These are phyloP conservation scores for Strix aluco DNA, from an alignment of 2,113 vertebrate genomes.

Conservation along the genomic window DNA sequence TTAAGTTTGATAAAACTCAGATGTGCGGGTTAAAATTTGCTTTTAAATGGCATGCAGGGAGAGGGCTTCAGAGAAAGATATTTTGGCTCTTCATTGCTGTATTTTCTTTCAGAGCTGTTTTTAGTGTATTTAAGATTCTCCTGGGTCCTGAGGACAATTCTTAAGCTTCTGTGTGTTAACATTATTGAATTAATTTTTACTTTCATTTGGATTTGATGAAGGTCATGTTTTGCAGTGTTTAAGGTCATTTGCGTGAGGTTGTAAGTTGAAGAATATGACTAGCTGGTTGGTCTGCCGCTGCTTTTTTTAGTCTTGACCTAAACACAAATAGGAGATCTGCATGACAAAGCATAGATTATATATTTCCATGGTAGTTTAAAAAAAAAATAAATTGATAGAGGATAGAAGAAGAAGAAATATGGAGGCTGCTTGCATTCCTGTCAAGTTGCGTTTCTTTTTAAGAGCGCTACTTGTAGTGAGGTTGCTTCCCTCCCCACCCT, in stretches of 20 bases:
- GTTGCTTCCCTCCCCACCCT: not conserved
- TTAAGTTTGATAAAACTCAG: not conserved
- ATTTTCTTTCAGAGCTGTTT: not conserved
- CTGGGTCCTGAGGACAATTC: not conserved
- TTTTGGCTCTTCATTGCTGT: not conserved
- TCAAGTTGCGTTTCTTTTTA: not conserved
- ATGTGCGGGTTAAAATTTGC: not conserved
- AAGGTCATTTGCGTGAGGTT: not conserved
- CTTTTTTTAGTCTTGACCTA: not conserved
- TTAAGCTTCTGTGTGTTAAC: not conserved
- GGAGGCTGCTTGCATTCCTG: not conserved
- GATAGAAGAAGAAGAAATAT: not conserved
- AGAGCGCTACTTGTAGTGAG: not conserved
- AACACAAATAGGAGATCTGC: not conserved
- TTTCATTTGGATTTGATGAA: not conserved
- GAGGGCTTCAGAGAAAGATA: not conserved
- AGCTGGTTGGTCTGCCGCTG: not conserved
- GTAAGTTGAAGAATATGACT: not conserved
- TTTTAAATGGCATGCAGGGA: not conserved
- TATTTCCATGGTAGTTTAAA: not conserved
- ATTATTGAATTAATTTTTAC: not conserved
- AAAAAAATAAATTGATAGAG: not conserved
- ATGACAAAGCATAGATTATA: not conserved
- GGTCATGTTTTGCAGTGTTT: not conserved
- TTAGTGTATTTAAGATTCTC: not conserved